These are phyloP conservation scores for Spea bombifrons DNA, from an alignment of 2,113 vertebrate species.

Conservation along the genomic window DNA sequence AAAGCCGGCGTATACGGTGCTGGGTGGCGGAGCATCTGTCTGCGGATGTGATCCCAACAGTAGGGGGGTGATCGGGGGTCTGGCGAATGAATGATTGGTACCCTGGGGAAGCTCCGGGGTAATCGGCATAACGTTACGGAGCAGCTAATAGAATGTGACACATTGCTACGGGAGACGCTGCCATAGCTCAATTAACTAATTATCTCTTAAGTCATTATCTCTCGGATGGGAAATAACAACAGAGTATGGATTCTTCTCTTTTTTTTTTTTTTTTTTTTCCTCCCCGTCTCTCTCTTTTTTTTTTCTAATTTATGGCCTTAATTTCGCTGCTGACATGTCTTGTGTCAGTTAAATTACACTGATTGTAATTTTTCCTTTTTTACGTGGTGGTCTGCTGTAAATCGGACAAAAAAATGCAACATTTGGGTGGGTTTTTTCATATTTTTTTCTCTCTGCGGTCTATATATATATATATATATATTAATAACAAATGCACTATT, in stretches of 20 bases:
- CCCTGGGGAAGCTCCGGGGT: slow-evolving; percentile 42
- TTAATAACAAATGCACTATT: no score
- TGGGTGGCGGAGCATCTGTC: slow-evolving; percentile 27
- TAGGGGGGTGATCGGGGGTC: slow-evolving; percentile 20
- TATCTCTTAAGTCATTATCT: slow-evolving; percentile 44
- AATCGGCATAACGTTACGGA: not conserved
- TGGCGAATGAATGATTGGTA: slow-evolving; percentile 51
- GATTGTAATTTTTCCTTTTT: not conserved
- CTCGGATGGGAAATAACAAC: slow-evolving; percentile 15
- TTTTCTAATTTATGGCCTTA: not conserved
- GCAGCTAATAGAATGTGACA: slow-evolving; percentile 51
- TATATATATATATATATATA: no score
- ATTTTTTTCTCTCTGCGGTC: no score
- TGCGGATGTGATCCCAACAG: slow-evolving; percentile 24
- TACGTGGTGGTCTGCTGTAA: no score
- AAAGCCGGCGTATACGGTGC: slow-evolving; percentile 19
- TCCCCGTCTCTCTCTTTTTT: not conserved
- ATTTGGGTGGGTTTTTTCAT: no score
- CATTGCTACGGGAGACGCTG: slow-evolving; percentile 50
- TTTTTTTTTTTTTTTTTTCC: not conserved
- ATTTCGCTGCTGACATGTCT: not conserved
- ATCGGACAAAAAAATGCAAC: not conserved
- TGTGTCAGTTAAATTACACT: not conserved
- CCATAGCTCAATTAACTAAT: slow-evolving; percentile 46
- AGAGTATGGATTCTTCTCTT: not conserved